Conservation (phyloP, 2,888 invertebrate genomes). For the Reticulitermes lucifugus region DNA sequence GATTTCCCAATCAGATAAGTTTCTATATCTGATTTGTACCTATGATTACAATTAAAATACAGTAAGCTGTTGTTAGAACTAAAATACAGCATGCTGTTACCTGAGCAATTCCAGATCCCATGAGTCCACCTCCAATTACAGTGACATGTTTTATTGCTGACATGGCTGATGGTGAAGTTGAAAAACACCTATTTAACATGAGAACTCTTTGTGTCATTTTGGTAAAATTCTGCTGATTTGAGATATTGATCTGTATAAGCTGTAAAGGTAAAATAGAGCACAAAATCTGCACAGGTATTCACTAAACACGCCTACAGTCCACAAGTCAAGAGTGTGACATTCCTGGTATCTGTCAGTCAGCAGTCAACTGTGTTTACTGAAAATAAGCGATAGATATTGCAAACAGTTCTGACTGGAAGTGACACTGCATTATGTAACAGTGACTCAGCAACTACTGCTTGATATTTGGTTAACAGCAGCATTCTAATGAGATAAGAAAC, state of each 20-base stretch:
- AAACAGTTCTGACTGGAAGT: too few species aligned
- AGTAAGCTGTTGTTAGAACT: too few species aligned
- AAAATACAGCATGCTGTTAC: constrained; percentile 63
- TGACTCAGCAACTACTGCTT: too few species aligned
- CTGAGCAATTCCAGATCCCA: constrained; percentile 94
- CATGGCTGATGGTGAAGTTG: neutral
- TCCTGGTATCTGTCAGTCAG: neutral
- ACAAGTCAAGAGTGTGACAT: neutral
- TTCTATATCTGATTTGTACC: neutral
- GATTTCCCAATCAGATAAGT: too few species aligned
- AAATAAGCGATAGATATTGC: too few species aligned
- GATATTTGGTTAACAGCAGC: too few species aligned
- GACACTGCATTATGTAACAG: too few species aligned
- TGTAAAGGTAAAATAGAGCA: neutral
- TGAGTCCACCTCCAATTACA: constrained; percentile 86
- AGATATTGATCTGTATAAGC: neutral
- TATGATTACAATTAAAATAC: neutral
- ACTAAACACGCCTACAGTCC: neutral
- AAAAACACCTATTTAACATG: constrained; percentile 6
- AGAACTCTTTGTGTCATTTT: constrained; percentile 23
- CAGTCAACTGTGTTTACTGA: neutral
- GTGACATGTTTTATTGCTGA: constrained; percentile 80
- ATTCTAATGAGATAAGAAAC: too few species aligned
- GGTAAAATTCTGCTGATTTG: neutral
- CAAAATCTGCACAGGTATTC: neutral